Base-by-base conservation (phyloP, 2,797 vertebrate species). In the Falco concolor region DNA sequence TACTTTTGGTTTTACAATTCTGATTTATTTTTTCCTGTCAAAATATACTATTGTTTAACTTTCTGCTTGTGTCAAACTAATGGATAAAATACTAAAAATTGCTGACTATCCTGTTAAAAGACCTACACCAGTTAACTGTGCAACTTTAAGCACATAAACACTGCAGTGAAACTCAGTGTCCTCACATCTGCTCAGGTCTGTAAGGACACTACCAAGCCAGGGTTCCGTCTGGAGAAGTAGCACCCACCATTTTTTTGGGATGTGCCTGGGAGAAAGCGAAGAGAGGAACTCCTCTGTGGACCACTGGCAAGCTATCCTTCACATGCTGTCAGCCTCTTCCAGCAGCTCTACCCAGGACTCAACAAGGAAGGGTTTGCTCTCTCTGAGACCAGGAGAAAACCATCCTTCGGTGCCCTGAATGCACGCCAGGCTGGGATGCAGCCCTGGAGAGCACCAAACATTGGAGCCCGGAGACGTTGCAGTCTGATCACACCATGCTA, bases 191-290 rank as follows among this genome's bases (percentile, higher is more conserved):
- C 52, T 53, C 44, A 38, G 40, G 40, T 21, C n/a, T 42, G 15
- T 1, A 24, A 38, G 65, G 1, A 30, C 56, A 17, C 27, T 2
- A 28, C 49, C 15, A 4, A 56, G 47, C 12, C 54, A 23, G 4
- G 27, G 79, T 30, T 53, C 77, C 61, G 15, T 5, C 38, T 4
- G 10, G 5, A 65, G 68, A 19, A 84, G 45, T 5, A 38, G 57
- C 44, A 32, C 21, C 25, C 3, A 0, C 4, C 12, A 4, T 10
- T 27, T 52, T 53, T 6, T 1, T 7, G 38, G 50, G 36, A 50
- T 30, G 54, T 20, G 23, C 36, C 82, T 14, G 24, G 28, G 19
- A 73, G 13, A 59, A 72, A 44, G 32, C 8, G 4, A 56, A 28
- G 21, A 18, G 32, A 30, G 45, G 32, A 52, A 19, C 8, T 59